Conservation (phyloP, 2,113 vertebrate species). For the Asarcornis scutulata region DNA sequence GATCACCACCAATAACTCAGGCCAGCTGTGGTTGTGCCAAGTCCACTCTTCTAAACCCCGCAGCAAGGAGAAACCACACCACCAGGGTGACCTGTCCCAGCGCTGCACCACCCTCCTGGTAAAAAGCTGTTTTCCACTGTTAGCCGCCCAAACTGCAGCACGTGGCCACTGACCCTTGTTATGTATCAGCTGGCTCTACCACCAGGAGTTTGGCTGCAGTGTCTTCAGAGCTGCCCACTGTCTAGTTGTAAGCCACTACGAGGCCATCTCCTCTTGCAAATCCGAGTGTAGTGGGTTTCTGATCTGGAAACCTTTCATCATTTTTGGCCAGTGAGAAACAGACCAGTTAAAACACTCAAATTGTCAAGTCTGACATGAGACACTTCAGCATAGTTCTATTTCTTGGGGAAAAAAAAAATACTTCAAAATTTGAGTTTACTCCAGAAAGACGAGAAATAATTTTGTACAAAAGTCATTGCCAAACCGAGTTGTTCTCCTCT, state of each 20-base stretch:
- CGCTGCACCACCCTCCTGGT: neutral
- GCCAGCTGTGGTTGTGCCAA: neutral
- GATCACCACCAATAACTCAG: neutral
- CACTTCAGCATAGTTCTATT: neutral
- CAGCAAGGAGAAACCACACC: neutral
- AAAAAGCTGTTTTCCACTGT: neutral
- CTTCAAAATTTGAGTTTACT: neutral
- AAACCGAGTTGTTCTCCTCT: neutral
- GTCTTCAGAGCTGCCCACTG: neutral
- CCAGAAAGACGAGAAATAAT: neutral
- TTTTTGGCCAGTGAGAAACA: neutral
- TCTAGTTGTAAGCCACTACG: fast-evolving
- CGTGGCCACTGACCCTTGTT: neutral
- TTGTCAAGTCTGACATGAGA: neutral
- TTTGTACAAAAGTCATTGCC: neutral
- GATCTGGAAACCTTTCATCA: neutral
- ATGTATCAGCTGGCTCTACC: neutral
- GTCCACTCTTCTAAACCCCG: neutral
- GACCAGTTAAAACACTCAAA: neutral
- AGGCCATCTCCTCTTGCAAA: neutral
- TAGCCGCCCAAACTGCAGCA: neutral
- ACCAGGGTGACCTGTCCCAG: neutral
- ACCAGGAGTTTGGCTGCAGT: neutral
- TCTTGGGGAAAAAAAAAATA: neutral
- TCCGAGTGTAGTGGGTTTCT: neutral